Evolutionary conservation across 2,113 vertebrate species (phyloP).

Genomic region (Phyllostomus hastatus): DNA sequence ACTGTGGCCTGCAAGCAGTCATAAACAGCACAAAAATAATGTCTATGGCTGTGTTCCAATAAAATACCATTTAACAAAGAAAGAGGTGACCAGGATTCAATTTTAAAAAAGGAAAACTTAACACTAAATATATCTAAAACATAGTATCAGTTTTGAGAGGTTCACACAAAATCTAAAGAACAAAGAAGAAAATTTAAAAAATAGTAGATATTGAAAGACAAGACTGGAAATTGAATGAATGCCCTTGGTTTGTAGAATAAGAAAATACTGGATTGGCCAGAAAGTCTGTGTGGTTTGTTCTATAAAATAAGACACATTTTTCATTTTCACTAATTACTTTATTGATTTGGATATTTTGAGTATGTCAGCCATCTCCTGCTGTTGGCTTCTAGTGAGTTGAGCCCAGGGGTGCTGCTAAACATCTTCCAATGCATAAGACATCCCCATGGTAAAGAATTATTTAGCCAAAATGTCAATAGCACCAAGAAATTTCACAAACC

Average conservation of each 20-base stretch:
- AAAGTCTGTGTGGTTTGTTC: no score
- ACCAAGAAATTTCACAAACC: no score
- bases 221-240: background rate
- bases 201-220: background rate
- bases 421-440: no score
- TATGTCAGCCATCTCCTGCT: no score
- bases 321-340: no score
- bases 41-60: background rate
- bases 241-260: background rate
- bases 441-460: no score
- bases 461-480: no score
- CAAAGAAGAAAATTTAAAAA: background rate
- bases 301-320: no score
- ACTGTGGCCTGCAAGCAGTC: background rate
- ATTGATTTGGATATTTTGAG: no score
- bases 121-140: background rate
- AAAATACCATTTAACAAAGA: background rate
- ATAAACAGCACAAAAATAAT: background rate
- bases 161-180: background rate
- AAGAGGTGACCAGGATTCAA: background rate
- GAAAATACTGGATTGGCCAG: background rate
- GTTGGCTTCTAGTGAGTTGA: no score
- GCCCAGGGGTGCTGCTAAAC: no score
- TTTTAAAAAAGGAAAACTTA: background rate
- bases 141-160: background rate